Conservation (phyloP, 2,113 vertebrate species). For the Zosterops pallidus region DNA sequence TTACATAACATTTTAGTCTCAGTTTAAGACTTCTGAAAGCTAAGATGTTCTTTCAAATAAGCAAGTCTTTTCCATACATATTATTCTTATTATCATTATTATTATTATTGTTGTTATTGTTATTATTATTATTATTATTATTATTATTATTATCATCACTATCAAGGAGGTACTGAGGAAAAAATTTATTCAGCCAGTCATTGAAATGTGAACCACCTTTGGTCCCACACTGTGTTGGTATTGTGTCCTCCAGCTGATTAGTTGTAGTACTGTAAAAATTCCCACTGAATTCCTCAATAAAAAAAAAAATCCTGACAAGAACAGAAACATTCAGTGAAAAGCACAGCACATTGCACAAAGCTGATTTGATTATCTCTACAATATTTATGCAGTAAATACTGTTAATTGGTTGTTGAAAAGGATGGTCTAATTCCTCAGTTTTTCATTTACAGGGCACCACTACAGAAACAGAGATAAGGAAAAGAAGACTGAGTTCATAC, state of each 20-base stretch:
- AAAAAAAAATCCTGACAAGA: background rate
- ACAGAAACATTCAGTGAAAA: background rate
- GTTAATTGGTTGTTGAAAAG: background rate
- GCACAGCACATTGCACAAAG: background rate
- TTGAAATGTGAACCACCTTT: background rate
- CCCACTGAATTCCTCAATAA: background rate
- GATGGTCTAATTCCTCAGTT: conserved; percentile 48
- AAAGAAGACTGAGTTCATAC: conserved; percentile 79
- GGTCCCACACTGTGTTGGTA: background rate
- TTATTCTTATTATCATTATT: too few species aligned
- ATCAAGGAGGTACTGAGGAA: background rate
- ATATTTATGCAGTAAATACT: background rate
- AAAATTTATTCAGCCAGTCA: background rate
- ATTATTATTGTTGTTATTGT: too few species aligned
- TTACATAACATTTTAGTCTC: background rate
- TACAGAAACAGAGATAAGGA: conserved; percentile 87
- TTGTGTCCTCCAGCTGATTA: background rate
- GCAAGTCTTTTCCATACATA: background rate
- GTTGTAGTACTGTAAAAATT: background rate
- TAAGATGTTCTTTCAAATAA: background rate
- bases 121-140: too few species aligned
- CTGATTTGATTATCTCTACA: conserved; percentile 9
- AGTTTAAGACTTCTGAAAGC: background rate
- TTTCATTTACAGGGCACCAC: conserved; percentile 83
- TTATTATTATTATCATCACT: too few species aligned